A percentile compares a stretch with the other conserved stretches of the same genome.
phyloP scores from a whole-genome alignment of 2,888 invertebrate genomes.

The Adelphocoris suturalis region DNA sequence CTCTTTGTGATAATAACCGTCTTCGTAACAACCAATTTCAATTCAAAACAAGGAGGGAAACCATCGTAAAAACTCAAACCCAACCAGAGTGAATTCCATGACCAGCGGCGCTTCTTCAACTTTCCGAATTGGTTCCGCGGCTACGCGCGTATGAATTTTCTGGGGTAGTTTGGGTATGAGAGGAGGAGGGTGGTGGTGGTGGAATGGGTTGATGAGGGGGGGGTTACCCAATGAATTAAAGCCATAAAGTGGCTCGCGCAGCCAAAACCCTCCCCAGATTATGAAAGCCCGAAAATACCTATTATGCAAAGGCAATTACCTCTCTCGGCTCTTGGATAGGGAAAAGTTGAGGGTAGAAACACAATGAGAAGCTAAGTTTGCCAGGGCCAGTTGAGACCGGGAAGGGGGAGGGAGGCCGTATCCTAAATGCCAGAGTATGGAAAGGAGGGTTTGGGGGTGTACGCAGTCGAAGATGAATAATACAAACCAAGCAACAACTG shows the following conservation, averaged over 20 bases:
- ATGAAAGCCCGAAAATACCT: constrained; percentile 45
- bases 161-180: too few relatives aligned
- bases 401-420: too few relatives aligned
- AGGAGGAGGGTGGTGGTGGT: too few relatives aligned
- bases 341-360: constrained; percentile 40
- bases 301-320: constrained; percentile 64
- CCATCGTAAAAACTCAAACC: neutral
- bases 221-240: constrained; percentile 46
- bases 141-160: constrained; percentile 14
- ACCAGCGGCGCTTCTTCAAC: neutral
- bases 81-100: neutral
- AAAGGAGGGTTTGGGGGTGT: too few relatives aligned
- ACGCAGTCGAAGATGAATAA: constrained; percentile 47
- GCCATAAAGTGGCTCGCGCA: neutral
- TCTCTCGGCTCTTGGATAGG: neutral
- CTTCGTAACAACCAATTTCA: too few relatives aligned
- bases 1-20: too few relatives aligned
- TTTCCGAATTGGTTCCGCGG: neutral
- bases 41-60: too few relatives aligned
- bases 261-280: neutral
- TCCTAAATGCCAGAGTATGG: neutral
- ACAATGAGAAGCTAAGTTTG: constrained; percentile 42
- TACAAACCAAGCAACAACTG: constrained; percentile 55
- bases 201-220: neutral
- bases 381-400: neutral